Base-by-base conservation (phyloP, 2,113 vertebrate genomes). In the Kryptolebias marmoratus region DNA sequence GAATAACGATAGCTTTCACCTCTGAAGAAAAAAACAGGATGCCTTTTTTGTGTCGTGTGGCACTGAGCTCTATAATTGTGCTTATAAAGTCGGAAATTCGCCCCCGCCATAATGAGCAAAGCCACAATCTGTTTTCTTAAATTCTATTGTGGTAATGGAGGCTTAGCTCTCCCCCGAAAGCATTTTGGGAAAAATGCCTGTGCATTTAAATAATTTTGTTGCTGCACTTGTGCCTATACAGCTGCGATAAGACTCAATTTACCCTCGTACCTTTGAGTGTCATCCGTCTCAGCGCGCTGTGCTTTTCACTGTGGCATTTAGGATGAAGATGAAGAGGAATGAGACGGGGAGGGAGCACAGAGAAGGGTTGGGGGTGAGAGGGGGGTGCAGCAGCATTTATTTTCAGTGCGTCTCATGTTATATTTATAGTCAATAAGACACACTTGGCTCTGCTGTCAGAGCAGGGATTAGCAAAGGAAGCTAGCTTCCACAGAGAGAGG, bases 401-500 rank as follows among this genome's bases (percentile, higher is more conserved):
- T 94, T 94, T 93, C 87, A 91, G 92, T 84, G 80, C 65, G 68
- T 89, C 89, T 93, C 91, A 90, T 93, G 92, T 92, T 93, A 92
- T 93, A 94, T 95, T 95, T 94, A 94, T 94, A 93, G 93, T 92
- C 91, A 90, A 91, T 92, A 92, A 94, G 91, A 92, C 89, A 90
- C 92, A 91, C 88, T 93, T 90, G 90, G 87, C 89, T 91, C 85
- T 90, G 71, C 87, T 90, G 90, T 92, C 90, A 90, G 91, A 73
- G 86, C 69, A 72, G 87, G 87, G 92, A 94, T 93, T 93, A 94
- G 90, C 84, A 90, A 86, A 70, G 90, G 84, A 72, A 87, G 89
- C 85, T 85, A 92, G 91, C 83, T 73, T 84, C 75, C 73, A 84
- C 73, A 65, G 76, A 87, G 82, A 69, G 70, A 76, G 64, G 57